phyloP scores from a whole-genome alignment of 1,140 invertebrate species.

The Drosophila equinoxialis region DNA sequence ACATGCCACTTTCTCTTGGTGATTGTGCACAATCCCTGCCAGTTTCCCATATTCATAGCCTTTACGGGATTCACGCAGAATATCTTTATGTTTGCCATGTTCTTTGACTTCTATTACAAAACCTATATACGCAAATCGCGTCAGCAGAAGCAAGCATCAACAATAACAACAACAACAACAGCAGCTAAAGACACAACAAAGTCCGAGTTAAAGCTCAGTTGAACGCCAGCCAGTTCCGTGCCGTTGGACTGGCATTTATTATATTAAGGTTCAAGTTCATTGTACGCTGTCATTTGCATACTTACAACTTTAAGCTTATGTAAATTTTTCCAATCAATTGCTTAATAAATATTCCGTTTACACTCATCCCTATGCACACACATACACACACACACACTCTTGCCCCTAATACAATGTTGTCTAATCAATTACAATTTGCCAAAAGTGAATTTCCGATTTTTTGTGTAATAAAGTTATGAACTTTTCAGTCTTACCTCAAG shows the following conservation, averaged over 20 bases:
- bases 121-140: slow-evolving; percentile 56
- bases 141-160: background rate
- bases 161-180: background rate
- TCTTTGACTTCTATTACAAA: slow-evolving; percentile 78
- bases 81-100: slow-evolving; percentile 77
- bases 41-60: slow-evolving; percentile 56
- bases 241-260: background rate
- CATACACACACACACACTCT: slow-evolving; percentile 10
- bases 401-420: slow-evolving; percentile 36
- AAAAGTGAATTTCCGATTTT: background rate
- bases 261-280: slow-evolving; percentile 39
- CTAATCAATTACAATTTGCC: slow-evolving; percentile 62
- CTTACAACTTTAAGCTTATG: slow-evolving; percentile 50
- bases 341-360: slow-evolving; percentile 69
- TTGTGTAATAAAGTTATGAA: slow-evolving; percentile 35
- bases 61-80: slow-evolving; percentile 72
- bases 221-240: slow-evolving; percentile 7
- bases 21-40: slow-evolving; percentile 65
- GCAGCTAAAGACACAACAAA: background rate
- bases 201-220: slow-evolving; percentile 45
- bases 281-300: slow-evolving; percentile 40
- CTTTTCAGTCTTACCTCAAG: slow-evolving; percentile 16
- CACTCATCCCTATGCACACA: background rate
- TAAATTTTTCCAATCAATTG: slow-evolving; percentile 42
- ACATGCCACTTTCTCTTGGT: slow-evolving; percentile 85